phyloP scores from a whole-genome alignment of 2,113 vertebrate species.

The Trogon melanurus region DNA sequence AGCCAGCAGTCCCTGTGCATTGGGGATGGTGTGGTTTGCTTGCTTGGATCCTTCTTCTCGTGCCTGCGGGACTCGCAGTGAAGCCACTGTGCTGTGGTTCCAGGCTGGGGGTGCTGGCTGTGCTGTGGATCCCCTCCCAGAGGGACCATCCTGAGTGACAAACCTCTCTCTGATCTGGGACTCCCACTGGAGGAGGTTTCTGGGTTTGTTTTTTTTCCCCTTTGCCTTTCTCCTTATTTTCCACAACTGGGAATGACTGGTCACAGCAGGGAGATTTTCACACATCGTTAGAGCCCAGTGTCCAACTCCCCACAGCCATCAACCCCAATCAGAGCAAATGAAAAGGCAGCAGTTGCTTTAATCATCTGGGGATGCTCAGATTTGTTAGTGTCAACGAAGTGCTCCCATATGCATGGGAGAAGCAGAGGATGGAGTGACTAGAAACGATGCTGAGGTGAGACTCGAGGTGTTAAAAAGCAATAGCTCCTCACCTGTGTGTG shows the following conservation, averaged over 20 bases:
- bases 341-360: slow-evolving; percentile 49
- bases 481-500: not conserved
- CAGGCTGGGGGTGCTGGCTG: not conserved
- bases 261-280: slow-evolving; percentile 46
- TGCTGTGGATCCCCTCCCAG: not conserved
- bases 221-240: not conserved
- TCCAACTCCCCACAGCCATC: slow-evolving; percentile 54
- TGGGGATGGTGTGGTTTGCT: fast-evolving
- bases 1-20: not conserved
- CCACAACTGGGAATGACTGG: not conserved
- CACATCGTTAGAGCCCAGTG: slow-evolving; percentile 64
- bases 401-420: fast-evolving
- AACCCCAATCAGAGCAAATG: slow-evolving; percentile 47
- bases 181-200: not conserved
- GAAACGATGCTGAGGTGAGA: not conserved
- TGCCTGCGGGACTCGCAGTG: fast-evolving
- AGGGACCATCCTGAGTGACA: not conserved
- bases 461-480: not conserved
- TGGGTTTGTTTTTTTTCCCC: not conserved
- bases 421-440: not conserved
- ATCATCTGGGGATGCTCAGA: slow-evolving; percentile 5
- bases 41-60: not conserved
- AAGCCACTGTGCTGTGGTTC: fast-evolving
- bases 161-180: not conserved
- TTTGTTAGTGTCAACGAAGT: not conserved